Evolutionary conservation across 2,113 vertebrate genomes (phyloP).

Genomic region (Hylia prasina): DNA sequence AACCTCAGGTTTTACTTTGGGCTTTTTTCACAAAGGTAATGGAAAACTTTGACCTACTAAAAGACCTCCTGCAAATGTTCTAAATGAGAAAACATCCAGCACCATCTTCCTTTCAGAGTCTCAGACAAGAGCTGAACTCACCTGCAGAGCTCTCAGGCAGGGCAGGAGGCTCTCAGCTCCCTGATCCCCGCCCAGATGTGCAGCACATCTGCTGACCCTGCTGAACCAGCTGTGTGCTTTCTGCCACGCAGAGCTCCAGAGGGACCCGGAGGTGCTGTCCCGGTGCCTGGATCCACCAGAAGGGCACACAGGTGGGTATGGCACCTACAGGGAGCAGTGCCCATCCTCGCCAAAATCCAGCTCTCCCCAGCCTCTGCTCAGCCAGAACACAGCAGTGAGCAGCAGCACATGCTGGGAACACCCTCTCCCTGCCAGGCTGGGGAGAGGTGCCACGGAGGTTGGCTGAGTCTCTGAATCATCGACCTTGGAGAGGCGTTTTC

Average conservation of each 20-base stretch:
- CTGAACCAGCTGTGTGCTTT: not conserved
- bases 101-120: not conserved
- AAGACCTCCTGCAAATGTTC: not conserved
- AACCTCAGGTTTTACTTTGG: not conserved
- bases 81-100: not conserved
- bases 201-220: not conserved
- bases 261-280: not conserved
- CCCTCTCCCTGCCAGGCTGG: not conserved
- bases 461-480: not conserved
- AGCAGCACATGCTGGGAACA: not conserved
- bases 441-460: not conserved
- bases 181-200: not conserved
- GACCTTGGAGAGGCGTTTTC: not conserved
- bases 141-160: not conserved
- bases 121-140: not conserved
- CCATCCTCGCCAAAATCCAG: fast-evolving
- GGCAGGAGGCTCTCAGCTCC: not conserved
- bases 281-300: fast-evolving
- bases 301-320: fast-evolving
- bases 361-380: not conserved
- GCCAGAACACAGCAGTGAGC: not conserved
- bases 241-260: not conserved
- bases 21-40: not conserved
- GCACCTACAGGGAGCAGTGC: fast-evolving
- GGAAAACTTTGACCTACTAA: not conserved